Evolutionary conservation across 2,797 vertebrate genomes (phyloP), one percentile per base, ranked within the genome.

Genomic region (Galagoides demidoff): DNA sequence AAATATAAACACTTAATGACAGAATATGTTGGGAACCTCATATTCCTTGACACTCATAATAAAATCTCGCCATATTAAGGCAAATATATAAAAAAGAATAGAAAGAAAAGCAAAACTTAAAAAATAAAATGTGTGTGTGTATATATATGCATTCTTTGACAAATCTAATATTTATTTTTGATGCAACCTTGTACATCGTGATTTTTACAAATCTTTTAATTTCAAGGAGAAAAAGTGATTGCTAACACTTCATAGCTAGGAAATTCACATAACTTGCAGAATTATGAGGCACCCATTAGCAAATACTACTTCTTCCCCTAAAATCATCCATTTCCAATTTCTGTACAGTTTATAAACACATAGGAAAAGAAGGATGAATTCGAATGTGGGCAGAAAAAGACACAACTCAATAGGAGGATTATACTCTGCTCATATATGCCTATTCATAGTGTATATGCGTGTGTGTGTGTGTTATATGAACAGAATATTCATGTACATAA

Each of bases 161-260:
- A 86, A 49, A 68, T 7, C 5, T 92, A 12, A 49, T 89, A 96
- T 3, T 73, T 0, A 70, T 71, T 79, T 93, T 97, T 81, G 49
- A 95, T 92, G 83, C 64, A 89, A 95, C 14, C 12, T 63, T 89
- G 16, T 73, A 94, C 92, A 61, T n/a, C 87, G 55, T 87, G 37
- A 8, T 96, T 92, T 96, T 92, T 45, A 85, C 85, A 91, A 70
- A 94, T 88, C 45, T 97, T 97, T 84, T 92, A 77, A 92, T 83
- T 94, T 55, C 37, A 82, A 95, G 34, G 16, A 68, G 73, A 82
- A 85, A 92, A 95, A 71, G 43, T 52, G 19, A 74, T 68, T 92
- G 43, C 52, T 66, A 89, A 78, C 11, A 90, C 7, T 45, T 88
- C 37, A 63, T 3, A 82, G 7, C 16, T 73, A 93, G 73, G 45